These are phyloP conservation scores for Pelusios castaneus DNA, from an alignment of 2,113 vertebrate genomes.

Conservation along the genomic window DNA sequence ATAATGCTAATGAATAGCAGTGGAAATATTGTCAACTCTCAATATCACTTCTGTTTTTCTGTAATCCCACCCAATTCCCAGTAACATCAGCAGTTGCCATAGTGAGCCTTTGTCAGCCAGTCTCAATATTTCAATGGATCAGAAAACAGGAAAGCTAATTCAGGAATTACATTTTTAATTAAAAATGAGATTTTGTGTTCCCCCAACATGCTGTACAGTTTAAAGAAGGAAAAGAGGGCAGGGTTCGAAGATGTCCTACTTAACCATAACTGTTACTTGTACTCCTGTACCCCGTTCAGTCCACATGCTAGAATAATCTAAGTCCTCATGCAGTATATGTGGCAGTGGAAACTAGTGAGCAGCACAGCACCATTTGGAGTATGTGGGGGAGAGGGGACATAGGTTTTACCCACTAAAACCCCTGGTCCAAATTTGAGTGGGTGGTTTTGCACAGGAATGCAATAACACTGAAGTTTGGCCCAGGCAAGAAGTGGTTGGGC, in stretches of 20 bases:
- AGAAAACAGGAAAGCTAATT: conserved; percentile 22
- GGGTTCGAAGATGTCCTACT: neutral
- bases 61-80: conserved; percentile 27
- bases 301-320: neutral
- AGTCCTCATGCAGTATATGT: neutral
- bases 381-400: too few relatives aligned
- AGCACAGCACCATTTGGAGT: neutral
- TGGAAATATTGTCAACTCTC: conserved; percentile 44
- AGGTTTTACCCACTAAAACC: neutral
- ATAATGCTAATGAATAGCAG: conserved; percentile 25
- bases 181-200: neutral
- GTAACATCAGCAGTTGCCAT: conserved; percentile 63
- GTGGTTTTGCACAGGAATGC: neutral
- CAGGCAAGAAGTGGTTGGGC: neutral
- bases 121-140: conserved; percentile 62
- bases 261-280: neutral
- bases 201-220: neutral
- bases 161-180: neutral
- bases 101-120: conserved; percentile 53
- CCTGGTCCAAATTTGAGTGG: neutral
- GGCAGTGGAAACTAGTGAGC: neutral
- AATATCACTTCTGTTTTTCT: conserved; percentile 24
- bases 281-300: neutral
- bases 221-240: neutral
- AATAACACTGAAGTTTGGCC: neutral